Evolutionary conservation across 2,888 invertebrate species (phyloP).

Genomic region (Cylloceria caligata): DNA sequence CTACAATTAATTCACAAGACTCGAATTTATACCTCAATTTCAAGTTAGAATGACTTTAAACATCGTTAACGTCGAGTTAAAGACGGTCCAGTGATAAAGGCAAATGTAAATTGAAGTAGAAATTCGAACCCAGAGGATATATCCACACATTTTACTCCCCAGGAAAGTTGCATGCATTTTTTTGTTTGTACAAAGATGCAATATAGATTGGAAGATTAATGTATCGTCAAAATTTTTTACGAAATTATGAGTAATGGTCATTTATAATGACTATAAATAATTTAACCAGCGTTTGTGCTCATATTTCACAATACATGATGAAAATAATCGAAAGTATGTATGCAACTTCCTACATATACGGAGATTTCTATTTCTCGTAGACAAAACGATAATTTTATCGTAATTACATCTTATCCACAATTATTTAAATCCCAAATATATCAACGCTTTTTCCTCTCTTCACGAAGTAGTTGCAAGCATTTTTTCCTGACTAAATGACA

Average conservation of each 20-base stretch:
- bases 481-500: background rate
- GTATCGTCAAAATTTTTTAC: background rate
- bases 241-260: background rate
- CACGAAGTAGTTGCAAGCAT: background rate
- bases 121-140: background rate
- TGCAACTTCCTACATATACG: background rate
- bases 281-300: background rate
- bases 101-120: background rate
- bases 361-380: background rate
- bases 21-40: background rate
- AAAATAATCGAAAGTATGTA: background rate
- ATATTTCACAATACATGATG: background rate
- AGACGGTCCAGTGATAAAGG: background rate
- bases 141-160: background rate
- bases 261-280: background rate
- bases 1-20: constrained; percentile 4
- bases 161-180: constrained; percentile 3
- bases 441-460: background rate
- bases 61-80: background rate
- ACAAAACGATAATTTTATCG: background rate
- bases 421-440: background rate
- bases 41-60: background rate
- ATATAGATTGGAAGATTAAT: background rate
- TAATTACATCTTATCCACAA: background rate
- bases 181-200: background rate